These are phyloP conservation scores for Vultur gryphus DNA, from an alignment of 2,797 vertebrate species.

Conservation along the genomic window DNA sequence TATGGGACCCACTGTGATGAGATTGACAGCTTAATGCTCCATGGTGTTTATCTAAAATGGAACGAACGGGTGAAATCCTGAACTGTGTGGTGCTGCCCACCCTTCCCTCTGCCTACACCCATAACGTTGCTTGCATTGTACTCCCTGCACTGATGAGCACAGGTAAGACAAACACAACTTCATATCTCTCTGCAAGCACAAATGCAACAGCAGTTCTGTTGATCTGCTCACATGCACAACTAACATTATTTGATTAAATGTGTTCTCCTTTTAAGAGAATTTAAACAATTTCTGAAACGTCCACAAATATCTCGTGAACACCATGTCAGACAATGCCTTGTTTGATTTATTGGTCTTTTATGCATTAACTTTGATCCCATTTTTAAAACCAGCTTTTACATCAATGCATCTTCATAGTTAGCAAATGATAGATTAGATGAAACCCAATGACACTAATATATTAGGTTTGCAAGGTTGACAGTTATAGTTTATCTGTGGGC, in stretches of 20 bases:
- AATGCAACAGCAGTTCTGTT: background rate
- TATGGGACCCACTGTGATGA: background rate
- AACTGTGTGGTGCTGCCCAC: background rate
- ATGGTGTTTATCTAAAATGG: background rate
- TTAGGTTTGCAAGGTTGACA: background rate
- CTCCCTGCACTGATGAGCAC: background rate
- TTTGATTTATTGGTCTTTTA: constrained; percentile 5
- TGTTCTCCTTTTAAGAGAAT: background rate
- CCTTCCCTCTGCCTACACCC: background rate
- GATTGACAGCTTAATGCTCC: background rate
- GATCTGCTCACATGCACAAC: background rate
- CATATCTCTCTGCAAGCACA: background rate
- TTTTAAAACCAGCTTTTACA: background rate
- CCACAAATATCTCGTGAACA: background rate
- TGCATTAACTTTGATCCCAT: background rate
- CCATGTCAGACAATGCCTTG: background rate
- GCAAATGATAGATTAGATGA: background rate
- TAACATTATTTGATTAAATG: background rate
- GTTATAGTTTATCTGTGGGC: background rate
- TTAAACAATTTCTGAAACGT: constrained; percentile 1
- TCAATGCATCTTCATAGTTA: background rate
- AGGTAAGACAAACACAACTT: background rate
- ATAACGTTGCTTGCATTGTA: background rate
- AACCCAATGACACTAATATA: background rate
- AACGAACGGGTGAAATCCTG: background rate